Base-by-base conservation (phyloP, 92 coral and sea anemone genomes). In the Epizoanthus scotinus region DNA sequence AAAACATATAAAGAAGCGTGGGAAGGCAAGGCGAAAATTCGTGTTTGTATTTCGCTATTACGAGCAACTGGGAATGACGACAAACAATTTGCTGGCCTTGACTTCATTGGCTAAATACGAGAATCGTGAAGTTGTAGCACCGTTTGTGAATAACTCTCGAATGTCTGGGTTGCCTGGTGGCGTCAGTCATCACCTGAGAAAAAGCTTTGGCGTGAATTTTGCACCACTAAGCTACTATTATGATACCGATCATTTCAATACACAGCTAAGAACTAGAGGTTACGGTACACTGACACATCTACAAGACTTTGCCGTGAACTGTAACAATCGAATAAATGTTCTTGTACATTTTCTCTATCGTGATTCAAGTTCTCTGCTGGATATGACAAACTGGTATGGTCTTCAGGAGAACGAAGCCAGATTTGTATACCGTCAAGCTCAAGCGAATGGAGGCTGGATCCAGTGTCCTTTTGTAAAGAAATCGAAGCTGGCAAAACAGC, bases 1-100 rank as follows among this genome's bases (percentile, higher is more conserved):
- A 75, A 59, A 20, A 42, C 40, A 58, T 22, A 52, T 19, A 22
- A 59, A 50, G 60, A 75, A 60, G 27, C 86, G 81, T 25, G 67
- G 85, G 79, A 81, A 83, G 59, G 59, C 79, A 50, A 80, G 73
- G 78, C 90, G 83, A 84, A 93, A 87, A 83, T 95, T 86, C 78
- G 71, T 95, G 54, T 95, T 91, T 87, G 98, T 88, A 58, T 95
- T 95, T 86, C 99, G 99, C 24, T 95, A 93, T 87, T 95, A 95
- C 67, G 99, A 95, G 75, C 99, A 95, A 78, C 84, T 95, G 29
- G 99, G 99, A 15, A 83, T 97, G 84, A 97, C 99, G 5, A 95
- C 99, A 54, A 87, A 82, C 81, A 95, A 93, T 77, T 88, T 95
- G 6, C 61, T 95, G 47, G 98, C 85, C n/a, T 78, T 95, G 73